Conservation (phyloP, 2,888 invertebrate species). For the Tipula helvola region DNA sequence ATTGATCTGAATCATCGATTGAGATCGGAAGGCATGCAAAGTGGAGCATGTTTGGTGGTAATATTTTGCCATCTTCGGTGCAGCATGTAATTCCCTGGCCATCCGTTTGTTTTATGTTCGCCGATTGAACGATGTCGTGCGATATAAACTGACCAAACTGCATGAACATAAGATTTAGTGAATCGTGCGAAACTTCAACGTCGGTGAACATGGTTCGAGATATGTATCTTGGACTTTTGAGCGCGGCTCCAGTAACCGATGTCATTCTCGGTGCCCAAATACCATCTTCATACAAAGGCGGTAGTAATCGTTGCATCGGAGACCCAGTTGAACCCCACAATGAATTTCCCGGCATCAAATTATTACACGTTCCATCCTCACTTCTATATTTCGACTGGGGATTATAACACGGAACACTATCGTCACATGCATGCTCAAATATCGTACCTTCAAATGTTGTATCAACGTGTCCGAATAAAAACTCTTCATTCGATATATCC, state of each 20-base stretch:
- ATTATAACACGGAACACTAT: slow-evolving; percentile 35
- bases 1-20: slow-evolving; percentile 46
- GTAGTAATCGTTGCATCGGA: slow-evolving; percentile 50
- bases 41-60: slow-evolving; percentile 44
- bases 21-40: slow-evolving; percentile 56
- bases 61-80: slow-evolving; percentile 40
- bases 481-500: slow-evolving; percentile 28
- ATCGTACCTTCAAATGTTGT: slow-evolving; percentile 26
- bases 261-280: slow-evolving; percentile 28
- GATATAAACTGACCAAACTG: slow-evolving; percentile 70
- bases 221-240: slow-evolving; percentile 38
- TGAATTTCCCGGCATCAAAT: slow-evolving; percentile 35
- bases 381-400: slow-evolving; percentile 47
- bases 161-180: slow-evolving; percentile 56
- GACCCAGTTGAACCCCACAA: slow-evolving; percentile 57
- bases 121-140: slow-evolving; percentile 61
- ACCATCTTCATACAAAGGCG: slow-evolving; percentile 55
- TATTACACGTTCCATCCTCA: slow-evolving; percentile 76
- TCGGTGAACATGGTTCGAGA: slow-evolving; percentile 50
- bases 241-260: slow-evolving; percentile 38
- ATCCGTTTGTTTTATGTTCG: slow-evolving; percentile 56
- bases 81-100: slow-evolving; percentile 65
- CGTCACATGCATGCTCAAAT: slow-evolving; percentile 27
- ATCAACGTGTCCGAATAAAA: slow-evolving; percentile 32
- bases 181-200: slow-evolving; percentile 44